Percentiles rank a stretch among this genome's conserved stretches.
These are phyloP conservation scores for Rhombomys opimus DNA, from an alignment of 2,113 vertebrate species.

Conservation along the genomic window DNA sequence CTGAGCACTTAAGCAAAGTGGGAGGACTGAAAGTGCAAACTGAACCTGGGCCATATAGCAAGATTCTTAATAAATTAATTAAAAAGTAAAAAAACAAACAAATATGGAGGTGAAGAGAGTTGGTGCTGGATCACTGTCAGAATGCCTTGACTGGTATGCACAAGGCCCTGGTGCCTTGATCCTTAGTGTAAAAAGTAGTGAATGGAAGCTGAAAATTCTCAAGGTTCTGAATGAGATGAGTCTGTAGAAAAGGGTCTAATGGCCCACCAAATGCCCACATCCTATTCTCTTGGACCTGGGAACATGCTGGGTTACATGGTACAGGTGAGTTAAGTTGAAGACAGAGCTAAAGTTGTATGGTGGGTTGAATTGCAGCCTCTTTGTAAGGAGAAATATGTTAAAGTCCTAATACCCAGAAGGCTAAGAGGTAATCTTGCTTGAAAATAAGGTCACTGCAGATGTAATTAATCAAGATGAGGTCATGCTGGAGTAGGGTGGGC, in stretches of 20 bases:
- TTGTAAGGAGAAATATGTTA: not conserved
- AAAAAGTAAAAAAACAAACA: not conserved
- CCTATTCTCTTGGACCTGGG: not conserved
- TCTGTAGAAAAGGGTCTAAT: not conserved
- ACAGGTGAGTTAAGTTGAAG: not conserved
- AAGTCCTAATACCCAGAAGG: not conserved
- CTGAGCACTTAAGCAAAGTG: not conserved
- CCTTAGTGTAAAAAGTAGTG: not conserved
- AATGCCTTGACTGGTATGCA: not conserved
- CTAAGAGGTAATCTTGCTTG: not conserved
- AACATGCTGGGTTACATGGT: not conserved
- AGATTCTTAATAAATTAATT: not conserved
- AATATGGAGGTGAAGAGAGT: not conserved
- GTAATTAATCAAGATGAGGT: not conserved
- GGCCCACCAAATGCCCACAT: not conserved
- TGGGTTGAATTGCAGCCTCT: not conserved
- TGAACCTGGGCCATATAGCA: not conserved
- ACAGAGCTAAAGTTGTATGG: not conserved
- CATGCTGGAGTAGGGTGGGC: not conserved
- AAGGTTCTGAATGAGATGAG: not conserved
- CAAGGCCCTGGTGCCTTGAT: not conserved
- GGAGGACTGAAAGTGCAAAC: not conserved
- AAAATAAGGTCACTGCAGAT: not conserved
- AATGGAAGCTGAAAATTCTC: not conserved
- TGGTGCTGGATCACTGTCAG: not conserved